Evolutionary conservation across 2,888 invertebrate genomes (phyloP).

Genomic region (Andrena chrysosceles): DNA sequence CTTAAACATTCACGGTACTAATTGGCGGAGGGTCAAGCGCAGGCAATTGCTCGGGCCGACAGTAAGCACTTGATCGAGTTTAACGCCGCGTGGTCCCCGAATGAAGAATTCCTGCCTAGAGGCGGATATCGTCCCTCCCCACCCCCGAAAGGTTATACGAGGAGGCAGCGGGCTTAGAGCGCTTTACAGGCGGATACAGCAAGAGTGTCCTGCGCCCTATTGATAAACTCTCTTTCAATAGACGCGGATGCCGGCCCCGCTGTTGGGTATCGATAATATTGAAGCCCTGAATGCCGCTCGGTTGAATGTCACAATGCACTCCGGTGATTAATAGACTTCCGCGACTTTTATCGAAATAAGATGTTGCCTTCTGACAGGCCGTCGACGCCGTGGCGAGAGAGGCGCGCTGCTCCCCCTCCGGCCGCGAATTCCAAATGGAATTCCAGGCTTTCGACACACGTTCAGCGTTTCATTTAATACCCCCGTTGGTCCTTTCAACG

Average conservation of each 20-base stretch:
- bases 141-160: constrained; percentile 44
- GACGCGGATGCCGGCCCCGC: constrained; percentile 71
- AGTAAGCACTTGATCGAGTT: constrained; percentile 6
- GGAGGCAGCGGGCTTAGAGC: constrained; percentile 56
- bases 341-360: constrained; percentile 74
- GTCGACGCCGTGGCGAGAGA: background rate
- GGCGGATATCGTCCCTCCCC: constrained; percentile 21
- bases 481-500: background rate
- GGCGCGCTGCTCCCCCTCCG: background rate
- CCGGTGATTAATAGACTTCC: constrained; percentile 72
- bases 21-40: constrained; percentile 11
- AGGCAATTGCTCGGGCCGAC: background rate
- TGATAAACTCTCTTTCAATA: constrained; percentile 75
- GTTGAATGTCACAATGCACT: constrained; percentile 70
- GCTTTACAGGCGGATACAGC: constrained; percentile 66
- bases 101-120: constrained; percentile 36
- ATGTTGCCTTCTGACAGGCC: constrained; percentile 65
- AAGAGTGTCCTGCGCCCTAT: constrained; percentile 73
- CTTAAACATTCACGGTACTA: background rate
- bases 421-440: background rate
- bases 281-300: constrained; percentile 71
- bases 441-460: background rate
- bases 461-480: constrained; percentile 1
- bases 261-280: constrained; percentile 72
- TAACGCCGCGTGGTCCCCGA: background rate